Evolutionary conservation across 2,113 vertebrate species (phyloP).

Genomic region (Myxocyprinus asiaticus): DNA sequence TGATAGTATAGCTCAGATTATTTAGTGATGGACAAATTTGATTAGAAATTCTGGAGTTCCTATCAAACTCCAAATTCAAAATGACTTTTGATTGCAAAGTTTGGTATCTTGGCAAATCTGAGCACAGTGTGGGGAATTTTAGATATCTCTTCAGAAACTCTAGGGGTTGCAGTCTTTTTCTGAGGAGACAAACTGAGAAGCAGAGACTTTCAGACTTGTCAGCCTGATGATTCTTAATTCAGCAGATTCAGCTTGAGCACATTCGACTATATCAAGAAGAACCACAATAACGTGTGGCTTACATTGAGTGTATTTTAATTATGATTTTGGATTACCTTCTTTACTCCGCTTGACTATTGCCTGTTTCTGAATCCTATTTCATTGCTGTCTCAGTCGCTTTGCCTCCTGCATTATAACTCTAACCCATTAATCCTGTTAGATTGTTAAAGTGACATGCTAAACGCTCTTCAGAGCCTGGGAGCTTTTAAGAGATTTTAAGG

Average conservation of each 20-base stretch:
- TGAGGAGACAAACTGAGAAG: too few species aligned
- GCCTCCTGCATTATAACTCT: conserved; percentile 52
- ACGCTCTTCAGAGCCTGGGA: conserved; percentile 56
- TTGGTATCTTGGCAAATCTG: too few species aligned
- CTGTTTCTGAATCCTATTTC: conserved; percentile 16
- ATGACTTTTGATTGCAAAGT: too few species aligned
- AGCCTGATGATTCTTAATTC: too few species aligned
- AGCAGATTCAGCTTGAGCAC: background rate
- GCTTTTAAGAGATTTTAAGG: conserved; percentile 59
- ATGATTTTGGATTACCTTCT: background rate
- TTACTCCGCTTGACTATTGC: conserved; percentile 1
- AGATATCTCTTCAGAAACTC: too few species aligned
- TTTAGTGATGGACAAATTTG: too few species aligned
- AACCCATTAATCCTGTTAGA: conserved; percentile 71
- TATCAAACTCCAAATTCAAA: too few species aligned
- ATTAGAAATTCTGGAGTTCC: too few species aligned
- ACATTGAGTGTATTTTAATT: conserved; percentile 10
- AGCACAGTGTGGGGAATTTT: too few species aligned
- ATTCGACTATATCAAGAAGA: background rate
- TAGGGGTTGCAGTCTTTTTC: too few species aligned
- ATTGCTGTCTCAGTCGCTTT: background rate
- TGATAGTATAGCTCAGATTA: too few species aligned
- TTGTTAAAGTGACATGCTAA: conserved; percentile 66
- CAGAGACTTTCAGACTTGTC: too few species aligned
- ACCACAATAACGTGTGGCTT: background rate